A percentile compares a stretch with the other conserved stretches of the same genome.
Conservation (phyloP, 1,140 invertebrate species). For the Archivesica marissinica region DNA sequence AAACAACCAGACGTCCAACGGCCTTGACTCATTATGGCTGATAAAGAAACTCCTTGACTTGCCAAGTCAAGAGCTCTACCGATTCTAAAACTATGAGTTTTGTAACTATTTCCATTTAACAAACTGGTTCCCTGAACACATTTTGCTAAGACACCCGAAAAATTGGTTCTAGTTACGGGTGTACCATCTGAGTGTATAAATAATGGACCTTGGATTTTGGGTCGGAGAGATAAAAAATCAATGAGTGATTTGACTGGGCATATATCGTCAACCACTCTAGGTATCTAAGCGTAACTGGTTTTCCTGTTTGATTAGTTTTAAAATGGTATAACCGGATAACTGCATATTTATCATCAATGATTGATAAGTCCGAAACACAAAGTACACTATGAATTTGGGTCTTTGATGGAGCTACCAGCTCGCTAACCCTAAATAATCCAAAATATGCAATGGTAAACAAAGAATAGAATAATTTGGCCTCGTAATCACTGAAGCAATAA, state of each 20-base stretch:
- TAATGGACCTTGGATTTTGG: background rate
- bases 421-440: constrained; percentile 30
- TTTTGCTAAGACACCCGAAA: too few species aligned
- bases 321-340: background rate
- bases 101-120: too few species aligned
- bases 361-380: background rate
- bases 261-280: background rate
- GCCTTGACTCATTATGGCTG: too few species aligned
- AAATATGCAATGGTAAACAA: constrained; percentile 27
- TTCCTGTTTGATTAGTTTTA: constrained; percentile 32
- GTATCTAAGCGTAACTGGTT: background rate
- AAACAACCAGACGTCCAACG: too few species aligned
- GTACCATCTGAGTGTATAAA: constrained; percentile 11
- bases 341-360: background rate
- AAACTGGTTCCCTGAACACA: too few species aligned
- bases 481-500: background rate
- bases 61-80: too few species aligned
- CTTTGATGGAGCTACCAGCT: background rate
- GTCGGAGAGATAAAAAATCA: background rate
- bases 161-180: background rate
- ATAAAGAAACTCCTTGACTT: too few species aligned
- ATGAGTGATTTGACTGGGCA: background rate
- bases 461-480: background rate
- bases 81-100: too few species aligned
- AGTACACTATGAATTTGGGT: too few species aligned